These are phyloP conservation scores for Drosophila subsilvestris DNA, from an alignment of 2,888 invertebrate genomes.

Conservation along the genomic window DNA sequence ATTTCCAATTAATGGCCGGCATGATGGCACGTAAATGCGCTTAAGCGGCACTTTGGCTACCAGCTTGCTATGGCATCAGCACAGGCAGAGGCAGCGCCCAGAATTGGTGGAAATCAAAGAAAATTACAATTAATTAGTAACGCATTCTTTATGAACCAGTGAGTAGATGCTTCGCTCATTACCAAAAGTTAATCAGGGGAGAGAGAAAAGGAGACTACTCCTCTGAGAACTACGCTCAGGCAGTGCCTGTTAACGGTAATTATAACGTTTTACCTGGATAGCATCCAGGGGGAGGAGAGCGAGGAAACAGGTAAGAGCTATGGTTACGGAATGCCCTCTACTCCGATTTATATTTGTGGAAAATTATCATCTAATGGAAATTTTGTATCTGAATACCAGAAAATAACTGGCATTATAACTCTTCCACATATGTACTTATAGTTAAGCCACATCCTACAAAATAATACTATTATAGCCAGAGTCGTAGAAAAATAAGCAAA, in stretches of 20 bases:
- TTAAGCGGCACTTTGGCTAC: slow-evolving; percentile 52
- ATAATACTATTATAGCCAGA: too few relatives aligned
- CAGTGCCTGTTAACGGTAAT: slow-evolving; percentile 53
- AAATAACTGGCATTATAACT: too few relatives aligned
- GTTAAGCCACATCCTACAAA: neutral
- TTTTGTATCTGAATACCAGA: neutral
- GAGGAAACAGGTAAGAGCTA: neutral
- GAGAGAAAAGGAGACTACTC: slow-evolving; percentile 25
- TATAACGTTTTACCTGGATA: slow-evolving; percentile 51
- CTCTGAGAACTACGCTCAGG: neutral
- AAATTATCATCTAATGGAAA: neutral
- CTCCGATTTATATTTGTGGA: neutral
- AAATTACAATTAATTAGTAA: slow-evolving; percentile 74
- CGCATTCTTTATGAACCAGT: slow-evolving; percentile 39
- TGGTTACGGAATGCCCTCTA: neutral
- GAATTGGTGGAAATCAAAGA: slow-evolving; percentile 59
- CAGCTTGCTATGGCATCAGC: slow-evolving; percentile 25
- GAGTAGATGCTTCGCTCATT: slow-evolving; percentile 54
- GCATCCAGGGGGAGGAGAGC: neutral
- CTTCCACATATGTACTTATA: too few relatives aligned
- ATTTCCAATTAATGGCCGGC: slow-evolving; percentile 55
- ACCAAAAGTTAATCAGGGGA: slow-evolving; percentile 41
- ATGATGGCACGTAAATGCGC: slow-evolving; percentile 54
- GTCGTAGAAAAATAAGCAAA: too few relatives aligned
- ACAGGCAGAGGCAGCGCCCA: neutral